Base-by-base conservation (phyloP, 2,888 invertebrate species). In the Dromius quadrimaculatus region DNA sequence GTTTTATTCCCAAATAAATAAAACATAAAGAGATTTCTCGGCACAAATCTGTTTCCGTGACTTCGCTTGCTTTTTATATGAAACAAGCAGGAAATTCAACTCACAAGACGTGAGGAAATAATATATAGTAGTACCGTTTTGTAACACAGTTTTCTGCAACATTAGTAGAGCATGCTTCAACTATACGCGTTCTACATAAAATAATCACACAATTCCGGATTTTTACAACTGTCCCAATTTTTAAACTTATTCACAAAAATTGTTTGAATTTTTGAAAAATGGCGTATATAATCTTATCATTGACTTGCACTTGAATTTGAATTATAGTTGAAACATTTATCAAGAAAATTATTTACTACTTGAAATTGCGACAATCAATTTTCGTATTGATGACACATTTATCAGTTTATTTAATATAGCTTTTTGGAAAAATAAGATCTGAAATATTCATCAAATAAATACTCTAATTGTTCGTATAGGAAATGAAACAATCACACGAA, bases 81-180 rank as follows among this genome's bases (percentile, higher is more conserved):
- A 54, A 54, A 59, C 19, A 59, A 20, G 36, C 36, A 59, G 59
- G 59, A 59, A 36, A 59, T 59, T 59, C 59, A 59, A 59, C 59
- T 59, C 59, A n/a, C n/a, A n/a, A n/a, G n/a, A n/a, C n/a, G 36
- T 15, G 20, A 17, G 20, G 36, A 59, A 59, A 59, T 59, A 17
- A n/a, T 36, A 36, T 59, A 17, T 54, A 50, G 32, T 54, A 5
- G 32, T 54, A 59, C 59, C 59, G 59, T 59, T 59, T 59, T 59
- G 59, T 59, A 59, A 34, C 59, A 59, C 36, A 59, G 36, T 59
- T 59, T 34, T 59, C 22, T 47, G 11, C 41, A 41, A 15, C 41
- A 41, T 41, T 41, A 13, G 50, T 17, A 8, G 17, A 28, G 50
- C 28, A 54, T 54, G 28, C 50, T 15, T 23, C 23, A 54, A 54